Evolutionary conservation across 2,113 vertebrate genomes (phyloP).

Genomic region (Chloropsis cyanopogon): DNA sequence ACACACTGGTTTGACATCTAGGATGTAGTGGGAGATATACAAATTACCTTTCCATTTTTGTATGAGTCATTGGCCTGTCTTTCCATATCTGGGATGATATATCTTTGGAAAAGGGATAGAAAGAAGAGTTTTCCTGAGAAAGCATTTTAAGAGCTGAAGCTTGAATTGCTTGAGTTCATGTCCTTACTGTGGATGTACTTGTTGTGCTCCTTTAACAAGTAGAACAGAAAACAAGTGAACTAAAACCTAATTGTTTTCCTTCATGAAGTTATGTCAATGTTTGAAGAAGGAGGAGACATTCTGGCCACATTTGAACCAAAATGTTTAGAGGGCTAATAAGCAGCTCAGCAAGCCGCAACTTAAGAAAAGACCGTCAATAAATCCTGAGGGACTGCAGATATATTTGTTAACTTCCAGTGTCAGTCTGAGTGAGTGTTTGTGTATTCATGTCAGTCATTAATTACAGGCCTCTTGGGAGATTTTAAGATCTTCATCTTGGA

Average conservation of each 20-base stretch:
- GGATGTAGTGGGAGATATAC: not conserved
- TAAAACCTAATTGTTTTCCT: not conserved
- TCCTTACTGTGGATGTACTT: not conserved
- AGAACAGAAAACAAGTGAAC: not conserved
- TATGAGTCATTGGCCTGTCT: not conserved
- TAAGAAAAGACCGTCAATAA: constrained; percentile 15
- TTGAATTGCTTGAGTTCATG: not conserved
- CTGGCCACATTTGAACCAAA: not conserved
- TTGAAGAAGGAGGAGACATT: not conserved
- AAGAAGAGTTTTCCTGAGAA: not conserved
- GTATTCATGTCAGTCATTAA: constrained; percentile 48
- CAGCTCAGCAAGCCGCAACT: not conserved
- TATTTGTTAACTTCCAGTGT: constrained; percentile 41
- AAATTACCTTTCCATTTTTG: not conserved
- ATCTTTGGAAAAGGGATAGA: not conserved
- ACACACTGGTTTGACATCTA: not conserved
- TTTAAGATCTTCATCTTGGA: constrained; percentile 60
- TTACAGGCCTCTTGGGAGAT: constrained; percentile 44
- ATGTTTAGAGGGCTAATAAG: not conserved
- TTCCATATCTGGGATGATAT: not conserved
- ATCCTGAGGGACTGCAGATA: not conserved
- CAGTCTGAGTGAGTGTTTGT: not conserved
- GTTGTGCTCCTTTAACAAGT: not conserved
- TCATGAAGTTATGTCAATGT: not conserved
- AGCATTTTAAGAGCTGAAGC: not conserved